phyloP scores from a whole-genome alignment of 1,140 invertebrate species.

The Apis laboriosa region DNA sequence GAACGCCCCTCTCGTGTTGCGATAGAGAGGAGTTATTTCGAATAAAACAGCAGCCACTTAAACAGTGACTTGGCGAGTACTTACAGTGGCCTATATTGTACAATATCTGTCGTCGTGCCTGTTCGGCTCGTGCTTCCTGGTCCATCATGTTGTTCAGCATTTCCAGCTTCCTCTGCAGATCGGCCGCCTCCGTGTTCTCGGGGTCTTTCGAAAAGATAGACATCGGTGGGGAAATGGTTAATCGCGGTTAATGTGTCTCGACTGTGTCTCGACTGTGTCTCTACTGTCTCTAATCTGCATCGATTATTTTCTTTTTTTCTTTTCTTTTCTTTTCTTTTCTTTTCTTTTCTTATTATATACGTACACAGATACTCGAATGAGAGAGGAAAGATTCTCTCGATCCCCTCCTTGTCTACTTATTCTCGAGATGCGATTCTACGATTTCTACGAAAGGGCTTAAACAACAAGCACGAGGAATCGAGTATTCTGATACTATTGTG shows the following conservation, averaged over 20 bases:
- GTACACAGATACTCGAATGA: too few species aligned
- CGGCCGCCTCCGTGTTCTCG: slow-evolving; percentile 93
- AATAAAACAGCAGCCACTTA: slow-evolving; percentile 62
- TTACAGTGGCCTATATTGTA: slow-evolving; percentile 86
- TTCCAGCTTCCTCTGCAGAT: slow-evolving; percentile 95
- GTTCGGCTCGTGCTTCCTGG: slow-evolving; percentile 86
- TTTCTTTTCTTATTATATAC: too few species aligned
- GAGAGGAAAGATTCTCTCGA: background rate
- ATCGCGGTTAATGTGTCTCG: slow-evolving; percentile 52
- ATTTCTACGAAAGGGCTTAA: slow-evolving; percentile 33
- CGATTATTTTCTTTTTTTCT: slow-evolving; percentile 22
- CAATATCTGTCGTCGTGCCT: slow-evolving; percentile 84
- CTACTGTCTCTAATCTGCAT: slow-evolving; percentile 54
- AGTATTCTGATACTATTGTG: background rate
- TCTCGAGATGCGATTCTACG: slow-evolving; percentile 15
- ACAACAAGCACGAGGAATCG: background rate
- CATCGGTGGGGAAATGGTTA: slow-evolving; percentile 65
- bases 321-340: too few species aligned
- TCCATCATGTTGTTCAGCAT: slow-evolving; percentile 94
- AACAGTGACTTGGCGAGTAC: slow-evolving; percentile 74
- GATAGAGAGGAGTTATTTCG: slow-evolving; percentile 29
- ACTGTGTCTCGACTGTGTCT: slow-evolving; percentile 44
- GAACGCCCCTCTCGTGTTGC: slow-evolving; percentile 31
- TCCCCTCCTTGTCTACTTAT: slow-evolving; percentile 31
- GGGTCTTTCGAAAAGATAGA: slow-evolving; percentile 85